phyloP scores from a whole-genome alignment of 2,888 invertebrate genomes.

The Scrobipalpa costella region DNA sequence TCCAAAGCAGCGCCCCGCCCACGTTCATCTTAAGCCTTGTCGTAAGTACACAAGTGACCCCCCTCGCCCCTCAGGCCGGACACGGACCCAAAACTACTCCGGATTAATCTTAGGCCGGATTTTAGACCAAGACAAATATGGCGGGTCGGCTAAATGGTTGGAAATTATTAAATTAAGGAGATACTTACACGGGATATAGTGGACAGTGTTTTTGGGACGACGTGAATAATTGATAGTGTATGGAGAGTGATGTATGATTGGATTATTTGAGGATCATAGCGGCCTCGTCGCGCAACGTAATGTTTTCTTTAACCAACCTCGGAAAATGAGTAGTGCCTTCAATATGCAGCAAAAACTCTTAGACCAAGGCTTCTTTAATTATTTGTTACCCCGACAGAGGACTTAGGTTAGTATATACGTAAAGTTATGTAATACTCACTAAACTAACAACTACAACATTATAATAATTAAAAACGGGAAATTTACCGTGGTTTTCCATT shows the following conservation, averaged over 20 bases:
- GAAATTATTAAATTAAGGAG: slow-evolving; percentile 76
- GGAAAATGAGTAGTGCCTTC: background rate
- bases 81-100: slow-evolving; percentile 59
- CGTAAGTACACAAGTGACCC: slow-evolving; percentile 26
- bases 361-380: too few species aligned
- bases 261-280: background rate
- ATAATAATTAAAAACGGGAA: too few species aligned
- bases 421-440: too few species aligned
- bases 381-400: too few species aligned
- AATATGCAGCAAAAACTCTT: background rate
- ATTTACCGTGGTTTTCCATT: too few species aligned
- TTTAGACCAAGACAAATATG: slow-evolving; percentile 76
- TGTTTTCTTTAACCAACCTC: background rate
- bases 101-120: slow-evolving; percentile 74
- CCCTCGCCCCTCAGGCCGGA: slow-evolving; percentile 42
- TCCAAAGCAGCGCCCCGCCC: background rate
- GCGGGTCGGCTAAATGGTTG: slow-evolving; percentile 66
- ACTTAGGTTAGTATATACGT: too few species aligned
- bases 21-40: background rate
- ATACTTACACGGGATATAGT: slow-evolving; percentile 40
- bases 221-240: slow-evolving; percentile 21
- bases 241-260: slow-evolving; percentile 9
- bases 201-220: slow-evolving; percentile 22
- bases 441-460: too few species aligned
- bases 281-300: background rate